phyloP scores from a whole-genome alignment of 2,113 vertebrate species.

The Neopipo cinnamomea region DNA sequence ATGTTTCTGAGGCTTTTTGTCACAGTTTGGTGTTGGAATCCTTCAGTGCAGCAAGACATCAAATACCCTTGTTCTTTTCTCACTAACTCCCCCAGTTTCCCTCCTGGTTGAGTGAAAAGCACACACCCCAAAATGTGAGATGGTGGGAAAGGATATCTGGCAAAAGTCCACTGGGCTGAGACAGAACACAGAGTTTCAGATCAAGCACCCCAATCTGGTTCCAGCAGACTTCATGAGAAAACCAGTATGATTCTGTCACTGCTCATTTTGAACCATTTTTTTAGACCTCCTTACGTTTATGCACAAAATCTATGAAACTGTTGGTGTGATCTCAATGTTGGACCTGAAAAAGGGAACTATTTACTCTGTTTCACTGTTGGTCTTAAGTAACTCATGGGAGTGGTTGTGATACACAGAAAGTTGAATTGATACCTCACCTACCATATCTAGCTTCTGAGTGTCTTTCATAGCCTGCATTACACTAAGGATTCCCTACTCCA shows the following conservation, averaged over 20 bases:
- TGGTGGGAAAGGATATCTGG: neutral
- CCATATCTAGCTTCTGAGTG: neutral
- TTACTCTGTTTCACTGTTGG: neutral
- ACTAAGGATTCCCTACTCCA: neutral
- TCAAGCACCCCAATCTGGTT: neutral
- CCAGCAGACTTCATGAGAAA: neutral
- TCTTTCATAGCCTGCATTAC: neutral
- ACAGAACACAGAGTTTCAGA: neutral
- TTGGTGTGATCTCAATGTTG: neutral
- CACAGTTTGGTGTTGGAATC: neutral
- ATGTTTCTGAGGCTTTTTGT: neutral
- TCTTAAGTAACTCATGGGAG: neutral
- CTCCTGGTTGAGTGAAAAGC: neutral
- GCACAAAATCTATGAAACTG: neutral
- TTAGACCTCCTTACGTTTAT: accelerated
- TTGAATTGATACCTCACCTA: neutral
- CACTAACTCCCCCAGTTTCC: neutral
- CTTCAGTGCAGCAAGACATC: accelerated
- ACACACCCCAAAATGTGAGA: neutral
- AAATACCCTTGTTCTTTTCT: neutral
- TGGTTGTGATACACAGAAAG: neutral
- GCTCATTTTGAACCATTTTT: neutral
- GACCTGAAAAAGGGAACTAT: neutral
- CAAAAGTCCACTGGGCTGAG: neutral
- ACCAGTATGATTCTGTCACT: neutral